These are phyloP conservation scores for Plagodis dolabraria DNA, from an alignment of 2,888 invertebrate species.

Conservation along the genomic window DNA sequence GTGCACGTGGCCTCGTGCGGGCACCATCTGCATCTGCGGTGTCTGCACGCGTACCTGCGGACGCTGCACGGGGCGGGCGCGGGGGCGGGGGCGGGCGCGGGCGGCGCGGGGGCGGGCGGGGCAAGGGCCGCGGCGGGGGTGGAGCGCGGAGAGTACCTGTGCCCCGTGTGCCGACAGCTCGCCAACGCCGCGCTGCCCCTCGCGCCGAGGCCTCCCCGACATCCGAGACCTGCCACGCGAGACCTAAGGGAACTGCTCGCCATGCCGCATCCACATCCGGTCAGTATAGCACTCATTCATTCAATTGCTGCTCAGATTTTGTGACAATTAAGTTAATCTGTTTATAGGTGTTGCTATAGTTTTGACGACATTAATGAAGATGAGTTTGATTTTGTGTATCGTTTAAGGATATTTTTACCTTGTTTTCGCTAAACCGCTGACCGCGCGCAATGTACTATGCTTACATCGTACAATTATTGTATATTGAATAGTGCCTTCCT, in stretches of 20 bases:
- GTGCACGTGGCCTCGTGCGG: slow-evolving; percentile 98
- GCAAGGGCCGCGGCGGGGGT: slow-evolving; percentile 90
- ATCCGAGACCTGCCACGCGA: slow-evolving; percentile 85
- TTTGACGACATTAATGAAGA: too few species aligned
- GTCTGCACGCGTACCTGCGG: slow-evolving; percentile 95
- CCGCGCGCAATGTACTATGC: too few species aligned
- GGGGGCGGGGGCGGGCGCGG: slow-evolving; percentile 86
- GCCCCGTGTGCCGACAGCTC: slow-evolving; percentile 96
- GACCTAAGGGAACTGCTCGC: slow-evolving; percentile 61
- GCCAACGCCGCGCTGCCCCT: slow-evolving; percentile 92
- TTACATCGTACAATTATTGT: too few species aligned
- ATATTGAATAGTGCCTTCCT: too few species aligned
- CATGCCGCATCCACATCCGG: slow-evolving; percentile 80
- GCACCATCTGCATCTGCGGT: slow-evolving; percentile 97
- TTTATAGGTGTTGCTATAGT: too few species aligned
- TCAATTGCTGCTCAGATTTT: too few species aligned
- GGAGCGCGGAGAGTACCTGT: slow-evolving; percentile 93
- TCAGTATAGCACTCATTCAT: background rate
- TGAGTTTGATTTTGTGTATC: too few species aligned
- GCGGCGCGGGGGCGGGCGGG: slow-evolving; percentile 86
- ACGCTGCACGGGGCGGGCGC: slow-evolving; percentile 89
- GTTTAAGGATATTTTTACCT: too few species aligned
- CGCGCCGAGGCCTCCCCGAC: slow-evolving; percentile 87
- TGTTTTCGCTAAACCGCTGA: too few species aligned
- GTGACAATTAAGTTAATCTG: too few species aligned